Base-by-base conservation (phyloP, 2,113 vertebrate genomes). In the Parotia lawesii region DNA sequence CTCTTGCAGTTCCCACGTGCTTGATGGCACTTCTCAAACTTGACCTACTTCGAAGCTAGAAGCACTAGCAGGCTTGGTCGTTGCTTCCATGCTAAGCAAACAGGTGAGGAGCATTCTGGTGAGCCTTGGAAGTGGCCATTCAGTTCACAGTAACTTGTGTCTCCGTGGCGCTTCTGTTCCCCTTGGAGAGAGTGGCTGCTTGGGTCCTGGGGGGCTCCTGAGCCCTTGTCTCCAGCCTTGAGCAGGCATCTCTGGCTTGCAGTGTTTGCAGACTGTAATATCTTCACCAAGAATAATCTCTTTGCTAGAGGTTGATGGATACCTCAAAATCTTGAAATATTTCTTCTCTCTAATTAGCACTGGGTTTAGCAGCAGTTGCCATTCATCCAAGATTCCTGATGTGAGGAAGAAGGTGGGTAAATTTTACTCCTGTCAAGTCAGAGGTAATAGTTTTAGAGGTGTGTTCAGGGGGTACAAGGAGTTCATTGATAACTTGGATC, bases 61-160 rank as follows among this genome's bases (percentile, higher is more conserved):
- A 75, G 47, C 2, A 1, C 12, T 70, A 35, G 12, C 22, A 44
- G 35, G 5, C 15, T 11, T 4, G 3, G 21, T 62, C 0, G 0
- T 40, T 5, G 2, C 27, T 51, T 71, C 40, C 7, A 14, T 33
- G 33, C 35, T 35, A 25, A 84, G 60, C 19, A 6, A 17, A n/a
- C 17, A 51, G 28, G 18, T 10, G 15, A 78, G 44, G 2, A 5
- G 11, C 5, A 6, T 60, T 48, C 48, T 51, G 10, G 17, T 0
- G 38, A 48, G 35, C 5, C 2, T 12, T 35, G 69, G 28, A 44
- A 48, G 27, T 2, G 0, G 38, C 27, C 35, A 2, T 45, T 83
- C 33, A 3, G 10, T 48, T 86, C 81, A 20, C 33, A 15, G 33
- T 69, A 61, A 22, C 12, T 42, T 40, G 5, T 17, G 14, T 71